Evolutionary conservation across 2,797 vertebrate species (phyloP).

Genomic region (Artibeus lituratus): DNA sequence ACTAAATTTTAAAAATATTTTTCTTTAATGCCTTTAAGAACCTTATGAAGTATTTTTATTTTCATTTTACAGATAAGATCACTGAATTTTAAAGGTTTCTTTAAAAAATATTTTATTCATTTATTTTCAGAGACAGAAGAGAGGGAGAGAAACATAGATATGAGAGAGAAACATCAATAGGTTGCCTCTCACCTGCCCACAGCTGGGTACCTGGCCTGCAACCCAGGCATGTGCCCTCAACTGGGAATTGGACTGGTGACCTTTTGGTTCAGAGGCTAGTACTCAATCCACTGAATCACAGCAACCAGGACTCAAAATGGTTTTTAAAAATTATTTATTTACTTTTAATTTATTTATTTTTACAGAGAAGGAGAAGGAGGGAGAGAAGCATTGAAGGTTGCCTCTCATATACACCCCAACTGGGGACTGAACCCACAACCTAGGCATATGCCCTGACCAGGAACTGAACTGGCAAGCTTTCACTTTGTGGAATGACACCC

Average conservation of each 20-base stretch:
- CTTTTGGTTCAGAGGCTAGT: background rate
- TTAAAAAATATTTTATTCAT: background rate
- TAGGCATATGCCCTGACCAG: too few species aligned
- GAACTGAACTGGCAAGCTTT: too few species aligned
- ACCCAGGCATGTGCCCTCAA: background rate
- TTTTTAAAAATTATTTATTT: background rate
- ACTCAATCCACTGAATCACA: background rate
- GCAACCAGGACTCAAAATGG: background rate
- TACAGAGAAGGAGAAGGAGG: background rate
- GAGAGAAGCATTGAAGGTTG: background rate
- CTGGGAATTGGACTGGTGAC: background rate
- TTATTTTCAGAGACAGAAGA: background rate
- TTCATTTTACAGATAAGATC: background rate
- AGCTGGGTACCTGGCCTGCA: background rate
- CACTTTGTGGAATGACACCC: too few species aligned
- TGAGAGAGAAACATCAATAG: background rate
- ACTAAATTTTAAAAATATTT: background rate
- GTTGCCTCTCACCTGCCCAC: background rate
- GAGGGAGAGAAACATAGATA: background rate
- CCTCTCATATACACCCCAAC: too few species aligned
- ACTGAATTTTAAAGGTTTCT: slow-evolving; percentile 11
- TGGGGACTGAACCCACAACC: too few species aligned
- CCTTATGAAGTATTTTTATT: background rate
- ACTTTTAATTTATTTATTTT: background rate
- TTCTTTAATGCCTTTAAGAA: slow-evolving; percentile 10